Percentiles rank a stretch among this genome's conserved stretches.
Conservation (phyloP, 2,888 invertebrate genomes). For the Xestia sexstrigata region DNA sequence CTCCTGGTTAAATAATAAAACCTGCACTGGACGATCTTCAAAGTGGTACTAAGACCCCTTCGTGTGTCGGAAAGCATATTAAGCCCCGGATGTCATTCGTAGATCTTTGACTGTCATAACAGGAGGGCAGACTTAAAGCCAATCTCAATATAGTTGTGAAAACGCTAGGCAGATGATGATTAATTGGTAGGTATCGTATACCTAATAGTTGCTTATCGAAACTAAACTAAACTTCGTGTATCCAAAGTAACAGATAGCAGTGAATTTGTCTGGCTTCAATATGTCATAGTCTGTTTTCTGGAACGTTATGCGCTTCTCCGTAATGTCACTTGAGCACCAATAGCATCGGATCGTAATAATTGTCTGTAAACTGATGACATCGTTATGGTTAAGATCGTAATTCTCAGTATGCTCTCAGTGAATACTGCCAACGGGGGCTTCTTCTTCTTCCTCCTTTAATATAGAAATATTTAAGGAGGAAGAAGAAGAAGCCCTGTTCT, state of each 20-base stretch:
- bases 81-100: background rate
- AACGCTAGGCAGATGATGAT: background rate
- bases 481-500: no score
- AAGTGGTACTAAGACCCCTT: background rate
- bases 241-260: background rate
- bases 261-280: background rate
- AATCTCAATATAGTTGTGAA: background rate
- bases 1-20: background rate
- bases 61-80: background rate
- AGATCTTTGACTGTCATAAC: background rate
- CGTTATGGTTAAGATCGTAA: background rate
- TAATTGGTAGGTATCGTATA: background rate
- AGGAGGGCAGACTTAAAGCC: background rate
- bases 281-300: background rate
- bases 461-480: no score
- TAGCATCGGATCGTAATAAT: background rate
- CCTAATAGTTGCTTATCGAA: background rate
- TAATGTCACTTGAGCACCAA: slow-evolving; percentile 12
- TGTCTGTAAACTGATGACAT: background rate
- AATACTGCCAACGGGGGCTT: background rate
- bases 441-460: no score
- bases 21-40: background rate
- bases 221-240: background rate
- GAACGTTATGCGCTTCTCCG: background rate
- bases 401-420: background rate